Evolutionary conservation across 1,140 invertebrate genomes (phyloP), one percentile per base, ranked within the genome.

Genomic region (Leptestheria dahalacensis): DNA sequence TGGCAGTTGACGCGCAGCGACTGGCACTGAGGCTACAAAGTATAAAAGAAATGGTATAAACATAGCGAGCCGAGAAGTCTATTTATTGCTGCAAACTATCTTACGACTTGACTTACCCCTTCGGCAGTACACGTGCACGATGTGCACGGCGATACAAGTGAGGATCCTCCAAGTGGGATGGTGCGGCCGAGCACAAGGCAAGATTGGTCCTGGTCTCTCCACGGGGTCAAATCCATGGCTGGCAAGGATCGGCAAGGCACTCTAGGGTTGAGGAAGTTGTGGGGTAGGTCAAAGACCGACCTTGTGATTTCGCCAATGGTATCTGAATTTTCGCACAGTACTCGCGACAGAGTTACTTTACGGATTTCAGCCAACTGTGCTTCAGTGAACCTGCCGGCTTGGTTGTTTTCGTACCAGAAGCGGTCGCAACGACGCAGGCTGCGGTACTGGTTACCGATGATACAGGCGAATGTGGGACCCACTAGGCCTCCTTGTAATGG

Each of bases 251-350:
- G 73, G 66, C 89, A 92, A 0, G 85, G 80, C 3, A 91, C 82
- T 47, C 88, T 75, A 1, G 88, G 88, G 69, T 91, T 91, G 83
- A 91, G 73, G 78, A 92, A 91, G 67, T 88, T 86, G 66, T 88
- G 88, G 1, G 89, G 88, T 57, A 91, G 74, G 69, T 94, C 86
- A 66, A 98, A 94, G 1, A 87, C 83, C 26, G 88, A 83, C 53
- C 83, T 77, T 68, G 96, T 93, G 69, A 97, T 88, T 33, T 86
- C 82, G 6, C 81, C 79, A n/a, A 84, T 81, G 12, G 82, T 74
- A 68, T 97, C 93, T 71, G 91, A 82, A 73, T 97, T 98, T 62
- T 94, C 84, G 69, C 96, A 99, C 41, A 97, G 74, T 0, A 97
- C 74, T 71, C 95, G 91, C 0, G 92, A 81, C 20, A 99, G 70